Percentiles rank a stretch among this genome's conserved stretches.
phyloP scores from a whole-genome alignment of 35 echinoderm and acorn worm genomes.

The Lytechinus pictus region DNA sequence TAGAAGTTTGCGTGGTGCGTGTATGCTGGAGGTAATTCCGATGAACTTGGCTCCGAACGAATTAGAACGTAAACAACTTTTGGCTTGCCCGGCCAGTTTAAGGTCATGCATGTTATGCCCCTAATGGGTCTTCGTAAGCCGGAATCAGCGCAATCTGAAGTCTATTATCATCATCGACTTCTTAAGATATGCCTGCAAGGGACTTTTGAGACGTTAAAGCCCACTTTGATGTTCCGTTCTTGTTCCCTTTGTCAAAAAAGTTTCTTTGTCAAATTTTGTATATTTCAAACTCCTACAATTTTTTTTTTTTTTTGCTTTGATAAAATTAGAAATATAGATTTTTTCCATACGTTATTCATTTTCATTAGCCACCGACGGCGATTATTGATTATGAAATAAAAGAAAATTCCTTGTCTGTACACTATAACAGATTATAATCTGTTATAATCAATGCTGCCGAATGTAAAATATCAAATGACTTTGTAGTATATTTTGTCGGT shows the following conservation, averaged over 20 bases:
- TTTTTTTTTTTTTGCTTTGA: background rate
- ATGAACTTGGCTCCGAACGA: background rate
- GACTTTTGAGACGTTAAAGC: background rate
- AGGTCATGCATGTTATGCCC: background rate
- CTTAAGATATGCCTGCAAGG: background rate
- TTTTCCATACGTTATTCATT: background rate
- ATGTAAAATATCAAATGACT: too few relatives aligned
- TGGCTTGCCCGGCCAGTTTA: background rate
- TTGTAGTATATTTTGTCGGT: too few relatives aligned
- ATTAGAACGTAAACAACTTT: background rate
- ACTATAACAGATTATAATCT: too few relatives aligned
- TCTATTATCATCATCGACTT: background rate
- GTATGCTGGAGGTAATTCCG: background rate
- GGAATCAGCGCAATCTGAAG: conserved; percentile 1
- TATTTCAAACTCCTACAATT: background rate
- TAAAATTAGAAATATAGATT: background rate
- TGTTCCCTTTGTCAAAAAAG: background rate
- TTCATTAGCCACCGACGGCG: background rate
- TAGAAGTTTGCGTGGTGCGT: too few relatives aligned
- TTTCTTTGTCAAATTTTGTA: background rate
- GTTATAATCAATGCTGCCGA: too few relatives aligned
- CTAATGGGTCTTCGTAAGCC: conserved; percentile 9
- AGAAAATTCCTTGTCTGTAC: too few relatives aligned
- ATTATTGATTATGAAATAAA: background rate
- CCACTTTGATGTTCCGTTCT: background rate